Percentiles rank a stretch among this genome's conserved stretches.
Evolutionary conservation across 2,888 invertebrate species (phyloP).

Genomic region (Parnassius glacialis): DNA sequence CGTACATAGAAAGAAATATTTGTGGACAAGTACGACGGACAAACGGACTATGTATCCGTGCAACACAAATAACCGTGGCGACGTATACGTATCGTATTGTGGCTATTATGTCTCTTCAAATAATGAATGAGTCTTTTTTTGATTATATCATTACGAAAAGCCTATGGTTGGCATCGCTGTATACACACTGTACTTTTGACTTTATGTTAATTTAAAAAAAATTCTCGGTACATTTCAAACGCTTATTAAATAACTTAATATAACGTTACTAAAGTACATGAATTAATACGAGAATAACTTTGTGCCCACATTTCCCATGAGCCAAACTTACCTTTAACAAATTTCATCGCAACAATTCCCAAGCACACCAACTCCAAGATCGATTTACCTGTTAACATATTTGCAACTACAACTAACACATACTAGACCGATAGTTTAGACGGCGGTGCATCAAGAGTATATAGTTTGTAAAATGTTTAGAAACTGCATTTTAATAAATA

Average conservation of each 20-base stretch:
- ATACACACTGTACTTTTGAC: no score
- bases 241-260: conserved; percentile 19
- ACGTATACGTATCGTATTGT: no score
- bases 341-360: conserved; percentile 50
- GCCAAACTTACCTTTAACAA: conserved; percentile 47
- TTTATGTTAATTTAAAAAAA: no score
- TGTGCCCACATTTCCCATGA: conserved; percentile 33
- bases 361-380: conserved; percentile 45
- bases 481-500: conserved; percentile 6
- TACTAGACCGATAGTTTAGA: conserved; percentile 32
- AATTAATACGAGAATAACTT: conserved; percentile 40
- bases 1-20: no score
- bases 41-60: no score
- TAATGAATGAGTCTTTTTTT: no score
- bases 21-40: no score
- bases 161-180: no score
- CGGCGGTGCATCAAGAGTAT: conserved; percentile 27
- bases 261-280: conserved; percentile 29
- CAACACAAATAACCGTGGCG: no score
- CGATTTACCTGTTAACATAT: conserved; percentile 57
- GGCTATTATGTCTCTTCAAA: no score
- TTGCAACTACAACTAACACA: conserved; percentile 38
- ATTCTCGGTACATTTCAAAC: neutral
- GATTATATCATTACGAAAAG: no score
- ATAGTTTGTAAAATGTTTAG: conserved; percentile 18